Base-by-base conservation (phyloP, 2,888 invertebrate species). In the Adela reaumurella region DNA sequence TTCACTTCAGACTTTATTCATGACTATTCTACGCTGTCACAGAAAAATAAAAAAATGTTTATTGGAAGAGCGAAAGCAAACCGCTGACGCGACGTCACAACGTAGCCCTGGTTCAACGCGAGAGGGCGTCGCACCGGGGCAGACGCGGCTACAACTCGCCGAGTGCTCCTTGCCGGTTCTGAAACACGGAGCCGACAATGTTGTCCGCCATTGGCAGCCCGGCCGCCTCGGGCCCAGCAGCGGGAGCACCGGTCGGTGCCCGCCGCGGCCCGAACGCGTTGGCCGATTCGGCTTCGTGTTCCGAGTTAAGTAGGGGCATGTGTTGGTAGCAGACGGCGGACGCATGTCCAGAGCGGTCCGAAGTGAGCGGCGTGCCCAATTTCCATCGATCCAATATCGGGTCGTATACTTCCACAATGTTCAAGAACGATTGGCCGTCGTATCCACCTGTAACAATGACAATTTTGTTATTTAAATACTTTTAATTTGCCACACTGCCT, bases 311-410 rank as follows among this genome's bases (percentile, higher is more conserved):
- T 11, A 65, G 72, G 61, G 87, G 83, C 17, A 87, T 84, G 57
- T 88, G 88, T 62, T 86, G 86, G 70, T 90, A 90, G 61, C 92
- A 93, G 14, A 94, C 92, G 2, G 94, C 94, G 45, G 93, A 90
- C 0, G 94, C 94, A 70, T 95, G 95, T 0, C 96, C 95, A 10
- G 94, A 95, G 47, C 95, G 84, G 10, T 91, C 92, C 4, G 92
- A 90, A 17, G 89, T 87, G 62, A 96, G 84, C 4, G 89, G 83
- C 5, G 88, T 83, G 41, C 92, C 91, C 54, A 84, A 81, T 53
- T 81, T 80, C 96, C 96, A 96, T 17, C 74, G 65, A 69, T 94
- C 85, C 43, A 78, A 81, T 2, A 78, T 74, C 3, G 93, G 92
- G 66, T 94, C 90, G 69, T 92, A 96, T 50, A 93, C 89, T 72